phyloP scores from a whole-genome alignment of 2,113 vertebrate genomes.

The Melanocharis versteri region DNA sequence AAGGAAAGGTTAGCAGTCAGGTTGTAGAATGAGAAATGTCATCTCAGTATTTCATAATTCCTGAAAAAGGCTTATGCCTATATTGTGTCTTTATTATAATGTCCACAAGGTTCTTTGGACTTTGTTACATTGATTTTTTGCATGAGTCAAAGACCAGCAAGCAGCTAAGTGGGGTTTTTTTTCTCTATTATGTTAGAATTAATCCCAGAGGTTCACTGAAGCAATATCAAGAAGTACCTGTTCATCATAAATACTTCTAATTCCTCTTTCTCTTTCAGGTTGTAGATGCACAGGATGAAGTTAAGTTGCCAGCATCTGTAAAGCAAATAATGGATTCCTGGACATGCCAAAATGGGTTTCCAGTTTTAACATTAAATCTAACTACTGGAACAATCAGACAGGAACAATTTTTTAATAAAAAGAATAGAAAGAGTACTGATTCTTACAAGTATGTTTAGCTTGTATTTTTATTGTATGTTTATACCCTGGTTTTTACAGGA shows the following conservation, averaged over 20 bases:
- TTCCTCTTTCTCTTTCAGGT: constrained; percentile 55
- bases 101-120: background rate
- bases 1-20: background rate
- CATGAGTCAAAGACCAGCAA: background rate
- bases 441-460: constrained; percentile 68
- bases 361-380: constrained; percentile 74
- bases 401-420: constrained; percentile 63
- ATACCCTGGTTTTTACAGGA: background rate
- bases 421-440: constrained; percentile 43
- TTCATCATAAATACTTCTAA: background rate
- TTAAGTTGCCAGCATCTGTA: constrained; percentile 72
- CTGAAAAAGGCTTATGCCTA: background rate
- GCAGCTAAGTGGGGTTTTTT: background rate
- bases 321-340: constrained; percentile 81
- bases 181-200: background rate
- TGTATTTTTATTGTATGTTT: background rate
- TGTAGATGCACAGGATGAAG: constrained; percentile 69
- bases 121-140: background rate
- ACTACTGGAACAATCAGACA: constrained; percentile 72
- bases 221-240: background rate
- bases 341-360: constrained; percentile 75
- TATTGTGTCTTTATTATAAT: background rate
- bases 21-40: background rate
- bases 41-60: background rate
- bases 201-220: background rate